Conservation (phyloP, 2,888 invertebrate species). For the Microplitis deprimator region DNA sequence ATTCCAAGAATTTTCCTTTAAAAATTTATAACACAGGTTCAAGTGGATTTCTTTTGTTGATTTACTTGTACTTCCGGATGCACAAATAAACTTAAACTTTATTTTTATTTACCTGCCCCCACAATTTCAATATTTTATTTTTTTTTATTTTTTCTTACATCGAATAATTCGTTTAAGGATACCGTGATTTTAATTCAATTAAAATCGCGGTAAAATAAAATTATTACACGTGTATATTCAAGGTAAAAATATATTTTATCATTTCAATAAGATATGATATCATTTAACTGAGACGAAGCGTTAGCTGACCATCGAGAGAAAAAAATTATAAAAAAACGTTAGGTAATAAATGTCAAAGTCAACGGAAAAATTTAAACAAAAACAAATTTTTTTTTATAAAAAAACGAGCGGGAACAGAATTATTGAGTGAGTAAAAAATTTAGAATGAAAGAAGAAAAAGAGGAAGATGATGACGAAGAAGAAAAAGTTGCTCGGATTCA, state of each 20-base stretch:
- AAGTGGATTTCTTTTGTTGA: conserved; percentile 30
- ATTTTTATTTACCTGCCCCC: conserved; percentile 23
- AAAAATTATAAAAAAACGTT: conserved; percentile 6
- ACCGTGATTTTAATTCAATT: not conserved
- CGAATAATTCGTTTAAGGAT: not conserved
- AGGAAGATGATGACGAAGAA: not conserved
- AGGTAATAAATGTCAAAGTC: not conserved
- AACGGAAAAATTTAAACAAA: too few relatives aligned
- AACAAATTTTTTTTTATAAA: too few relatives aligned
- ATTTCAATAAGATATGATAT: conserved; percentile 36
- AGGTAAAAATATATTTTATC: conserved; percentile 30
- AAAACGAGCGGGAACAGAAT: too few relatives aligned
- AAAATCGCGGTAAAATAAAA: not conserved
- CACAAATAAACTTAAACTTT: conserved; percentile 41
- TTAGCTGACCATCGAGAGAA: conserved; percentile 23
- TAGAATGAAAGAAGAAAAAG: not conserved
- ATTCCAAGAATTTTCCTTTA: conserved; percentile 65
- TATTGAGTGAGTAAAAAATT: not conserved
- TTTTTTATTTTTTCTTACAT: not conserved
- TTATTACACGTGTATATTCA: conserved; percentile 30
- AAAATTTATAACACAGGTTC: conserved; percentile 47
- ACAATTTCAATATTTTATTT: too few relatives aligned
- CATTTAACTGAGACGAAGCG: not conserved
- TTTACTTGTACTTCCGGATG: conserved; percentile 18
- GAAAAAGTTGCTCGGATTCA: conserved; percentile 53